A percentile compares a stretch with the other conserved stretches of the same genome.
Evolutionary conservation across 1,140 invertebrate genomes (phyloP).

Genomic region (Bicyclus anynana): DNA sequence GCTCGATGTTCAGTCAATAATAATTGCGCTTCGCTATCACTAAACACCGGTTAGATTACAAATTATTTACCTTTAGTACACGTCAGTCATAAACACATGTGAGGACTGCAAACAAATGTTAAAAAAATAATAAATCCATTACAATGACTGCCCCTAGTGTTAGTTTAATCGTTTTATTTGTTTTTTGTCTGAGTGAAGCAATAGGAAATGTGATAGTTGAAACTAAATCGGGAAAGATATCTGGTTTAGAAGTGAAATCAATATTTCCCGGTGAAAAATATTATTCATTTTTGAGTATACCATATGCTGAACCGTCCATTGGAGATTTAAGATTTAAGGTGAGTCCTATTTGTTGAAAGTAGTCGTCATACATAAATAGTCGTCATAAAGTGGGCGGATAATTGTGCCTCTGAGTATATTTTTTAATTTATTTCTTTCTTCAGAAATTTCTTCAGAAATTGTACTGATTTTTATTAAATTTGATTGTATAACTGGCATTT

Average conservation of each 20-base stretch:
- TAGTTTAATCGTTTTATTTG: constrained; percentile 1
- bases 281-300: constrained; percentile 80
- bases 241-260: constrained; percentile 50
- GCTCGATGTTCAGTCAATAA: background rate
- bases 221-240: constrained; percentile 57
- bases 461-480: too few relatives aligned
- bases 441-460: too few relatives aligned
- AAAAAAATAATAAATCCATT: constrained; percentile 1
- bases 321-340: constrained; percentile 80
- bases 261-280: constrained; percentile 66
- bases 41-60: constrained; percentile 37
- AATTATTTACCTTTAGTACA: constrained; percentile 44
- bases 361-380: too few relatives aligned
- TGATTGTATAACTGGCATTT: background rate
- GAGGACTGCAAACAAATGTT: constrained; percentile 27
- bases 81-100: constrained; percentile 46
- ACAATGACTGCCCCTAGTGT: constrained; percentile 17
- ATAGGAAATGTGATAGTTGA: constrained; percentile 47
- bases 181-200: constrained; percentile 24
- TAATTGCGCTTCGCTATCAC: background rate
- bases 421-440: too few relatives aligned
- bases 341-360: too few relatives aligned
- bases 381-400: too few relatives aligned
- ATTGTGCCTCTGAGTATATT: too few relatives aligned
- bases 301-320: constrained; percentile 80